Evolutionary conservation across 2,113 vertebrate genomes (phyloP), one percentile per base, ranked within the genome.

Genomic region (Myocastor coypus): DNA sequence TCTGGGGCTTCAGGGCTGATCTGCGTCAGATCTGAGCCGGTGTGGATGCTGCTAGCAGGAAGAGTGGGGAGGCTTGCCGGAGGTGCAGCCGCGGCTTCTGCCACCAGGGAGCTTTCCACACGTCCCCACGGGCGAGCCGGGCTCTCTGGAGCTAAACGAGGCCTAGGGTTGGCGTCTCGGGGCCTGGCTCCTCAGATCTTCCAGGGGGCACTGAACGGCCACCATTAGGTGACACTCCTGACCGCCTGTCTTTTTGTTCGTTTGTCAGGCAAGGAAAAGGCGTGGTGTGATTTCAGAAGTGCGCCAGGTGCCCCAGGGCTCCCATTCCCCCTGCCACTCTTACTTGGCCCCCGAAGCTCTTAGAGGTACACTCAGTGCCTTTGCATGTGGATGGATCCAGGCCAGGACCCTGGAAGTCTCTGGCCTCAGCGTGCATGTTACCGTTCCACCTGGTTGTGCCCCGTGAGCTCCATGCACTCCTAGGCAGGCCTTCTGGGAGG

Each of bases 11-110:
- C 1, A 81, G 66, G 40, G 3, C 13, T 91, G n/a, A n/a, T n/a
- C 37, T n/a, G 28, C 22, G 12, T 88, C 59, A 40, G 84, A 32
- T 42, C 42, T 42, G 59, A 80, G 68, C 75, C 12, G 4, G 1
- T 13, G n/a, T 94, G 75, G 32, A 37, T 85, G 57, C 87, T 59
- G n/a, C 82, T 57, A 64, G 78, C 42, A 42, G 90, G 78, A 87
- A 64, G 61, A 77, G 30, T 57, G 50, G 71, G 57, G 61, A 32
- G 52, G 40, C n/a, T 91, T 88, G 26, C 59, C 37, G 32, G 42
- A 7, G 63, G 32, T 78, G 32, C 34, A 64, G 30, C n/a, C 37
- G 5, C 57, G 57, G 40, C 42, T 40, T 92, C 40, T 55, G 24
- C 71, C 71, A 9, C 37, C 37, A 42, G 28, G 64, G 77, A 68